phyloP scores from a whole-genome alignment of 2,113 vertebrate genomes.

The Trichechus manatus region DNA sequence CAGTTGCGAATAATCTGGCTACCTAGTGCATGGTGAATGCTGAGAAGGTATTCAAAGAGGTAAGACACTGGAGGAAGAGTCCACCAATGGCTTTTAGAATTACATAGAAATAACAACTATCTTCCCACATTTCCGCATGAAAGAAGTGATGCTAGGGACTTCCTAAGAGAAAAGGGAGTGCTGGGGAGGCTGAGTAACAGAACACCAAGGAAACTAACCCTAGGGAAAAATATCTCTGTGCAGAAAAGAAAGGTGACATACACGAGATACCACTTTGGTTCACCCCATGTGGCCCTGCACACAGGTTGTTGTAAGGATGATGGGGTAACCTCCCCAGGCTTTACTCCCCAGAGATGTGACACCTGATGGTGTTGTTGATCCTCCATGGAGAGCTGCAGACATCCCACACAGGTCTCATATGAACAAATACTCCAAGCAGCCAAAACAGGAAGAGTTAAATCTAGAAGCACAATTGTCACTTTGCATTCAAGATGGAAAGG shows the following conservation, averaged over 20 bases:
- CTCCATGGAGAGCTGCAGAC: not conserved
- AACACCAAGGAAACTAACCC: not conserved
- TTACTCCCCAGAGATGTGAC: not conserved
- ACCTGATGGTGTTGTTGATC: not conserved
- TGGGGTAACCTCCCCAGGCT: not conserved
- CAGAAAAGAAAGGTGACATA: not conserved
- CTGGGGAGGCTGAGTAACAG: not conserved
- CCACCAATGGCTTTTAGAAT: not conserved
- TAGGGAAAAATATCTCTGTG: not conserved
- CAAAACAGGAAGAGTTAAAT: slow-evolving; percentile 69
- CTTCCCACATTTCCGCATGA: not conserved
- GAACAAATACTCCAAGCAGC: slow-evolving; percentile 50
- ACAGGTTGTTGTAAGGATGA: not conserved
- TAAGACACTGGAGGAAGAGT: not conserved
- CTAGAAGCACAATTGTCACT: slow-evolving; percentile 69
- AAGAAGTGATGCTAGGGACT: not conserved
- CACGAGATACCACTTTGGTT: not conserved
- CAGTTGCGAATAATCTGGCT: not conserved
- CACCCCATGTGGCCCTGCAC: not conserved
- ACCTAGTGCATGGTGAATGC: not conserved
- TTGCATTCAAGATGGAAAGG: slow-evolving; percentile 46
- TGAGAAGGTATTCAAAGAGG: not conserved
- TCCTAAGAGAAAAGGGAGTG: not conserved
- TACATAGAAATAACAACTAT: not conserved
- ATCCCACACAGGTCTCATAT: not conserved